These are phyloP conservation scores for Percopsis transmontana DNA, from an alignment of 2,113 vertebrate species.

Conservation along the genomic window DNA sequence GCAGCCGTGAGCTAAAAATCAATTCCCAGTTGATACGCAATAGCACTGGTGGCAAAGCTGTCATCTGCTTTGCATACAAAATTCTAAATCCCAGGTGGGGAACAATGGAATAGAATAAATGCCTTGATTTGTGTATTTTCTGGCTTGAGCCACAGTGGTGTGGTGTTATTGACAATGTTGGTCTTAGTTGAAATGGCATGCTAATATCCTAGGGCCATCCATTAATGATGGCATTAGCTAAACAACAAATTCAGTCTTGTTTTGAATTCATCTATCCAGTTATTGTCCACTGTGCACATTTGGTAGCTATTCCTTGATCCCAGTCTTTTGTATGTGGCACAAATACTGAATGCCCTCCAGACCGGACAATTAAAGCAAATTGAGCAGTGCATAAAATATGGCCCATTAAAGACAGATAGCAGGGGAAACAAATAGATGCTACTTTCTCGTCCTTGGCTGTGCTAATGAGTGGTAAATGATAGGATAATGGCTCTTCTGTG, in stretches of 20 bases:
- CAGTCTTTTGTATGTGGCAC: not conserved
- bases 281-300: conserved; percentile 7
- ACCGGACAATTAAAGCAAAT: conserved; percentile 23
- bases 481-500: conserved; percentile 3
- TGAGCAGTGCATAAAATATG: not conserved
- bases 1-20: conserved; percentile 40
- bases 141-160: conserved; percentile 7
- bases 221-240: not conserved
- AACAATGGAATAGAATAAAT: conserved; percentile 20
- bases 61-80: conserved; percentile 45
- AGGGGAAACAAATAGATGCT: conserved; percentile 18
- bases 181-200: conserved; percentile 7
- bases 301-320: not conserved
- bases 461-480: conserved; percentile 8
- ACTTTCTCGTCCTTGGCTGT: not conserved
- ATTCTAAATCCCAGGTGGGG: conserved; percentile 18
- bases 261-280: not conserved
- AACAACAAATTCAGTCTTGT: conserved; percentile 7
- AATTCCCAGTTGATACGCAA: conserved; percentile 40
- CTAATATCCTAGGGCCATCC: not conserved
- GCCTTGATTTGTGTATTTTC: not conserved
- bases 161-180: not conserved
- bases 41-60: conserved; percentile 29
- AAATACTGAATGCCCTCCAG: not conserved
- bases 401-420: not conserved